Evolutionary conservation across 1,140 invertebrate species (phyloP).

Genomic region (Rhopalosiphum maidis): DNA sequence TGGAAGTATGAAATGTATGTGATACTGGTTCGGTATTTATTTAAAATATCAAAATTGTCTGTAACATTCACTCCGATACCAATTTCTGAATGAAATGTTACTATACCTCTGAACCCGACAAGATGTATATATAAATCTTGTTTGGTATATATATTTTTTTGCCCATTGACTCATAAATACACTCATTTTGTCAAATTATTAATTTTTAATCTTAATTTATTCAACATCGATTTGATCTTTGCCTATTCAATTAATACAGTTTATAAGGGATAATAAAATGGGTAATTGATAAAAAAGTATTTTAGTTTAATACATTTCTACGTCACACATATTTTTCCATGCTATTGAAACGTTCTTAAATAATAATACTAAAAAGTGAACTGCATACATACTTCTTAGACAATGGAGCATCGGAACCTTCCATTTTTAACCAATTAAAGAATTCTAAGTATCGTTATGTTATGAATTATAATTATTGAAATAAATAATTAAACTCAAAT

Average conservation of each 20-base stretch:
- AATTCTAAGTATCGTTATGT: background rate
- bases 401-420: conserved; percentile 34
- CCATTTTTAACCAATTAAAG: conserved; percentile 20
- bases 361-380: background rate
- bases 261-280: background rate
- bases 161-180: background rate
- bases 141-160: background rate
- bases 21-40: background rate
- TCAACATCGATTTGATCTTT: background rate
- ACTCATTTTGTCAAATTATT: conserved; percentile 20
- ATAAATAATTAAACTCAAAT: background rate
- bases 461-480: background rate
- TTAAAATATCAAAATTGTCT: background rate
- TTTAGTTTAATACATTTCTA: background rate
- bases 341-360: background rate
- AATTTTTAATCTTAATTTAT: background rate
- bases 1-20: background rate
- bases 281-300: background rate
- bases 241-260: background rate
- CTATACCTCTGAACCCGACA: conserved; percentile 44
- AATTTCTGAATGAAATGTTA: conserved; percentile 35
- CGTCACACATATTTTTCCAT: background rate
- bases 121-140: conserved; percentile 39
- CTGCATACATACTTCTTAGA: conserved; percentile 46
- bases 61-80: conserved; percentile 56